Conservation (phyloP, 2,113 vertebrate species). For the Lasiurus borealis region DNA sequence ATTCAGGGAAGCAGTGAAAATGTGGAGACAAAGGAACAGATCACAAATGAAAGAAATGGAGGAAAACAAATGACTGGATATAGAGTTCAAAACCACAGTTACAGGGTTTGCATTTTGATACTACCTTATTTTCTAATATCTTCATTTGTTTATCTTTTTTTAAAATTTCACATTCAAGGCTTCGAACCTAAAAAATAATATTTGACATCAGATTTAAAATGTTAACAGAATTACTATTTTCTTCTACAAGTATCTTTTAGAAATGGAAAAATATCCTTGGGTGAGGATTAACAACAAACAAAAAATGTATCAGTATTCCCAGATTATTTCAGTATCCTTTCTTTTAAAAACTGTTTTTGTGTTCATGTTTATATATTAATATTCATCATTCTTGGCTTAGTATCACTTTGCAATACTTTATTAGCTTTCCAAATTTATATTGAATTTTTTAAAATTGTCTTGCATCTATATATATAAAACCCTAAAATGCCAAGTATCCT, state of each 20-base stretch:
- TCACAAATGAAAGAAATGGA: too few species aligned
- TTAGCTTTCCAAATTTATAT: conserved; percentile 27
- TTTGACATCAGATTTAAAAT: conserved; percentile 68
- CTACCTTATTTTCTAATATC: conserved; percentile 91
- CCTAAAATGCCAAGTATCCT: too few species aligned
- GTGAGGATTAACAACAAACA: neutral
- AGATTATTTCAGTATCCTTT: conserved; percentile 22
- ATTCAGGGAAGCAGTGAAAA: too few species aligned
- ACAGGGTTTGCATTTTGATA: conserved; percentile 47
- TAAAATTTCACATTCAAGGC: conserved; percentile 86
- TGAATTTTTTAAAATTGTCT: conserved; percentile 30
- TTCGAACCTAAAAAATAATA: conserved; percentile 85
- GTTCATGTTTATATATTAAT: conserved; percentile 4
- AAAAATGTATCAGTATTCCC: conserved; percentile 9
- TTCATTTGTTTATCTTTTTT: conserved; percentile 91
- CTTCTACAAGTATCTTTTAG: conserved; percentile 41
- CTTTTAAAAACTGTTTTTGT: neutral
- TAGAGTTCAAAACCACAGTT: too few species aligned
- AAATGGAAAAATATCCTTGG: neutral
- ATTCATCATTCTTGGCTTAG: neutral
- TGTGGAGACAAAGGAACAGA: too few species aligned
- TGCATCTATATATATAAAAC: neutral
- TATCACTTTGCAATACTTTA: conserved; percentile 33
- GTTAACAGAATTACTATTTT: conserved; percentile 61
- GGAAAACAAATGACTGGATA: too few species aligned